Base-by-base conservation (phyloP, 1,140 invertebrate genomes). In the Antheraea mylitta region DNA sequence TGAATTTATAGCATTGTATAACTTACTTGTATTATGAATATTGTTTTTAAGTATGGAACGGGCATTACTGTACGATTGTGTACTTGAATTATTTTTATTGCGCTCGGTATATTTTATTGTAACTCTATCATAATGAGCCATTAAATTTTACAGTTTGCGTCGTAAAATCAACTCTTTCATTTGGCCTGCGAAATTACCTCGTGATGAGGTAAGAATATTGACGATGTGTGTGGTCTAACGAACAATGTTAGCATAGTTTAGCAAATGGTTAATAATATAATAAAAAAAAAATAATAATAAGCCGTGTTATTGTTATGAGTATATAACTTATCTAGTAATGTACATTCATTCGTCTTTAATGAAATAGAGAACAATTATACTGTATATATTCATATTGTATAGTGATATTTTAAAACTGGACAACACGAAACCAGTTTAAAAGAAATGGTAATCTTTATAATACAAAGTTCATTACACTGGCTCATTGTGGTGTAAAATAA, bases 101-200 rank as follows among this genome's bases (percentile, higher is more conserved):
- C 79, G 73, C 72, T 78, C 70, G 66, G 61, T 72, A 71, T 76
- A 77, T 82, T 30, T 30, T 86, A 86, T 81, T 82, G 78, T 78
- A 83, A 80, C 76, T 75, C 79, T 82, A 83, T 81, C 81, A 77
- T 85, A 82, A 85, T 85, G 77, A 80, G 71, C 75, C 62, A 74
- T 86, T 81, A 85, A 88, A 82, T 58, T 82, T 86, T 86, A 86
- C 84, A 71, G 79, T 59, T 74, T 10, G 64, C 18, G 58, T 86
- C 80, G 72, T 85, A 84, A 85, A 86, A 79, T 70, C 67, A 68
- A 78, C 73, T 83, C 75, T 71, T 77, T 72, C 64, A 68, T 78
- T 80, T 73, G 72, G 67, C 76, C 73, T 76, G 64, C 38, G 18
- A 65, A 65, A 16, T 22, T 64, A 10, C 63, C 13, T 53, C n/a